Evolutionary conservation across 2,797 vertebrate species (phyloP).

Genomic region (Anableps anableps): DNA sequence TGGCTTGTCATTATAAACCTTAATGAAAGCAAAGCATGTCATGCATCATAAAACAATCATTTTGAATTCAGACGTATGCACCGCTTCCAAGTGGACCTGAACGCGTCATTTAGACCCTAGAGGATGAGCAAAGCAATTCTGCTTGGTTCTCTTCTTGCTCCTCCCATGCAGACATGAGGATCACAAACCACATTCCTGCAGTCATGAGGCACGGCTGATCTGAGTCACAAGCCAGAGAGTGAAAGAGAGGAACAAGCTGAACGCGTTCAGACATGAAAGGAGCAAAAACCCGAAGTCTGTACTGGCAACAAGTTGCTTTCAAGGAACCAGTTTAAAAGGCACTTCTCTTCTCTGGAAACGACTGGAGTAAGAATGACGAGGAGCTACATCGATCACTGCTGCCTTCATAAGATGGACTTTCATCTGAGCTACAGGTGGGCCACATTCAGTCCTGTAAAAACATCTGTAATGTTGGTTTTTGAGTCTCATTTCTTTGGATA

Average conservation of each 20-base stretch:
- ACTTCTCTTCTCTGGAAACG: background rate
- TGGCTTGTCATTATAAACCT: background rate
- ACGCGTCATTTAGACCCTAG: background rate
- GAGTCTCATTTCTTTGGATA: background rate
- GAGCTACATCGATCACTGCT: background rate
- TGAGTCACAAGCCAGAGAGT: conserved; percentile 74
- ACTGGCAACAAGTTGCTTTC: background rate
- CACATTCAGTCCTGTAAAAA: conserved; percentile 10
- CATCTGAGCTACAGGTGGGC: conserved; percentile 54
- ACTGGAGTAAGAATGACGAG: background rate
- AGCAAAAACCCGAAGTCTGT: background rate
- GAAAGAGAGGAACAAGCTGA: conserved; percentile 23
- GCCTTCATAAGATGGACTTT: conserved; percentile 32
- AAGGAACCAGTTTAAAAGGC: background rate
- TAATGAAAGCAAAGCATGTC: background rate
- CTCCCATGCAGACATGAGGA: conserved; percentile 27
- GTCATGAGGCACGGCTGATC: conserved; percentile 81
- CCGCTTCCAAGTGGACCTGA: background rate
- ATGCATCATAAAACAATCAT: background rate
- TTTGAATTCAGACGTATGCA: background rate
- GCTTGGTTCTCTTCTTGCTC: background rate
- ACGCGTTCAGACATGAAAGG: conserved; percentile 22
- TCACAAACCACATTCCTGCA: conserved; percentile 72
- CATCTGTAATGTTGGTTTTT: background rate
- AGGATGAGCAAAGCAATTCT: background rate